These are phyloP conservation scores for Nomada ferruginata DNA, from an alignment of 2,888 invertebrate genomes.

Conservation along the genomic window DNA sequence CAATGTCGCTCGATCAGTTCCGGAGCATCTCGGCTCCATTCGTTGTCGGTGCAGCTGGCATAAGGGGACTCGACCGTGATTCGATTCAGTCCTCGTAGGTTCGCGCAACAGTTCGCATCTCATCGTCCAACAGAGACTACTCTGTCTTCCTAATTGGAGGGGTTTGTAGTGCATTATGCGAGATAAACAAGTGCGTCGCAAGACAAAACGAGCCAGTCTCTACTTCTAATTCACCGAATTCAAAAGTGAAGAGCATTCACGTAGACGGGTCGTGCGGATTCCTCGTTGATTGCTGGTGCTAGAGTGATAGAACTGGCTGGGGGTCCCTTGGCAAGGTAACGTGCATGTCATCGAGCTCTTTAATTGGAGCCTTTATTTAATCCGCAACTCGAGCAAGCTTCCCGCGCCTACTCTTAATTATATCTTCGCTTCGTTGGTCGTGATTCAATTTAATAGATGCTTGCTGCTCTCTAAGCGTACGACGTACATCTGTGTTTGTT, in stretches of 20 bases:
- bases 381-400: slow-evolving; percentile 4
- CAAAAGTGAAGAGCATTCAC: slow-evolving; percentile 30
- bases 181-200: slow-evolving; percentile 68
- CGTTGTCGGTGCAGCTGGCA: slow-evolving; percentile 27
- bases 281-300: slow-evolving; percentile 22
- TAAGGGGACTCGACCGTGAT: slow-evolving; percentile 32
- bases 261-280: slow-evolving; percentile 15
- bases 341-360: not conserved
- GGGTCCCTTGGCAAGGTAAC: slow-evolving; percentile 28
- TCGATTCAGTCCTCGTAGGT: slow-evolving; percentile 69
- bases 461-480: too few species aligned
- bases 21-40: slow-evolving; percentile 43
- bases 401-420: not conserved
- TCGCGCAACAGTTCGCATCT: slow-evolving; percentile 62
- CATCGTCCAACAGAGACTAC: slow-evolving; percentile 47
- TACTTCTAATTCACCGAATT: slow-evolving; percentile 53
- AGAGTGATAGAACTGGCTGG: not conserved
- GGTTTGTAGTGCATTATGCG: slow-evolving; percentile 54
- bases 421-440: not conserved
- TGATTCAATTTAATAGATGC: not conserved
- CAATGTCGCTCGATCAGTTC: slow-evolving; percentile 46
- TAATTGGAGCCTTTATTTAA: slow-evolving; percentile 1
- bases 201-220: slow-evolving; percentile 57
- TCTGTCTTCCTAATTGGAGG: slow-evolving; percentile 45
- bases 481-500: too few species aligned